phyloP scores from a whole-genome alignment of 2,797 vertebrate species.

The Spinus pinus region DNA sequence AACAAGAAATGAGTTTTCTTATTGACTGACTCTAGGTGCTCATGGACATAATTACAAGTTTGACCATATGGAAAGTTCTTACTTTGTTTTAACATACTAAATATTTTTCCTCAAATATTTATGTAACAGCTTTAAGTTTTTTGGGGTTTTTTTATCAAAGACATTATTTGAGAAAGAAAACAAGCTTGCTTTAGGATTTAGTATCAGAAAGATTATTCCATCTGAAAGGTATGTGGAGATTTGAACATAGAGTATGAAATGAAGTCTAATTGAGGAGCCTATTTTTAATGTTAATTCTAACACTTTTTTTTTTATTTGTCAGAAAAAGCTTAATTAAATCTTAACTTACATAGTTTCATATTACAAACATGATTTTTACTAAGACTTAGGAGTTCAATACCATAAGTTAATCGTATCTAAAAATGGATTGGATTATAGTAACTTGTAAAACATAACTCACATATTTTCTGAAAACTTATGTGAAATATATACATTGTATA shows the following conservation, averaged over 20 bases:
- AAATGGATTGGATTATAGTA: neutral
- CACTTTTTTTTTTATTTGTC: neutral
- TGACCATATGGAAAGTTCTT: neutral
- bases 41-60: slow-evolving; percentile 4
- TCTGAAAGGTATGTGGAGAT: neutral
- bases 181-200: neutral
- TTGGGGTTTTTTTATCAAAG: neutral
- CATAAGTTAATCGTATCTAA: neutral
- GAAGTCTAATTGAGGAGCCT: neutral
- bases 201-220: neutral
- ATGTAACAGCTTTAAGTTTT: neutral
- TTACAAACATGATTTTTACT: neutral
- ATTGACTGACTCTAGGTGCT: neutral
- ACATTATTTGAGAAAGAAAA: slow-evolving; percentile 7
- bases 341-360: neutral
- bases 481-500: neutral
- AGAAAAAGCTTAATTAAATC: neutral
- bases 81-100: neutral
- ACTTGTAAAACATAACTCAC: neutral
- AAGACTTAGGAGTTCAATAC: neutral
- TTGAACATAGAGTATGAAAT: neutral
- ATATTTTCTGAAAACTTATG: neutral
- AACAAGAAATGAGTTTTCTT: slow-evolving; percentile 16
- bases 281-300: neutral
- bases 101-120: neutral